Conservation (phyloP, 2,888 invertebrate species). For the Agrotis ipsilon region DNA sequence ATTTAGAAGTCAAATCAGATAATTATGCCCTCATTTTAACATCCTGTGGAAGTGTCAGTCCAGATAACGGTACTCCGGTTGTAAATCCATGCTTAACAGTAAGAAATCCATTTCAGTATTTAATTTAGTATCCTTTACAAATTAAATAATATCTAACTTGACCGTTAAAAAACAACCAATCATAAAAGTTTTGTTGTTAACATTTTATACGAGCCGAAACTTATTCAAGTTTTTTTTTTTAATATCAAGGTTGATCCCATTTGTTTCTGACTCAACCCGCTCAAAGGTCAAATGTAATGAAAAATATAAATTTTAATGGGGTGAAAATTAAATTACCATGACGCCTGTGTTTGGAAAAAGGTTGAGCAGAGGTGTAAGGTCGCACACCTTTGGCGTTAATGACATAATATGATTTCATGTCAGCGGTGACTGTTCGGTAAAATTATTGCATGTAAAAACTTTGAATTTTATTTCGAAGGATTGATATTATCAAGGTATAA, state of each 20-base stretch:
- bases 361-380: slow-evolving; percentile 47
- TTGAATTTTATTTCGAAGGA: background rate
- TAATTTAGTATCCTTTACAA: background rate
- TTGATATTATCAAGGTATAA: slow-evolving; percentile 19
- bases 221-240: slow-evolving; percentile 43
- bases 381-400: slow-evolving; percentile 14
- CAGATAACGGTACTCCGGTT: background rate
- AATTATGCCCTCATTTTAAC: slow-evolving; percentile 2
- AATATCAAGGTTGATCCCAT: slow-evolving; percentile 49
- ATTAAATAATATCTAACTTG: slow-evolving; percentile 26
- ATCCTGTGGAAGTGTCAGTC: slow-evolving; percentile 1
- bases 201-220: slow-evolving; percentile 36
- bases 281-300: slow-evolving; percentile 43
- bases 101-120: background rate
- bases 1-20: background rate
- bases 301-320: slow-evolving; percentile 41
- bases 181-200: slow-evolving; percentile 29
- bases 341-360: slow-evolving; percentile 26
- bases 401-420: background rate
- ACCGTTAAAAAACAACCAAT: slow-evolving; percentile 14
- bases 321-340: slow-evolving; percentile 31
- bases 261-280: slow-evolving; percentile 42
- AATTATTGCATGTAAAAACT: background rate
- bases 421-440: background rate
- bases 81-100: slow-evolving; percentile 11